Evolutionary conservation across 23 tunicate genomes (phyloP).

Genomic region (Oikopleura vanhoeffeni): DNA sequence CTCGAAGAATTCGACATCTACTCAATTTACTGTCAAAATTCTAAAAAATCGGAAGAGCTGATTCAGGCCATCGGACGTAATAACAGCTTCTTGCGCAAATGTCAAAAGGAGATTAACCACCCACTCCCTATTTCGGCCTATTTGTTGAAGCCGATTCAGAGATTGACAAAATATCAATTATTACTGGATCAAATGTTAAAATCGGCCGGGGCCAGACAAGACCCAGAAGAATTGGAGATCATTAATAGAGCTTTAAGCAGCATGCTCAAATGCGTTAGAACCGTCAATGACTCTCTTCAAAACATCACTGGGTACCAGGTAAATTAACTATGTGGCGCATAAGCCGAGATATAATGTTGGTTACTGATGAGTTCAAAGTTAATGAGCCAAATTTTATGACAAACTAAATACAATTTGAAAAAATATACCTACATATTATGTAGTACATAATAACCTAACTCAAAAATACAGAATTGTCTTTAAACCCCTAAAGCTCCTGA

Average conservation of each 20-base stretch:
- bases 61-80: background rate
- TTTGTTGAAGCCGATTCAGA: constrained; percentile 12
- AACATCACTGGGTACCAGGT: constrained; percentile 12
- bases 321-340: too few species aligned
- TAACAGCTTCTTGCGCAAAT: background rate
- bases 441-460: too few species aligned
- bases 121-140: background rate
- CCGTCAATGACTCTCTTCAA: constrained; percentile 13
- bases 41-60: background rate
- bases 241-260: background rate
- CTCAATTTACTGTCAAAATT: constrained; percentile 1
- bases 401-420: too few species aligned
- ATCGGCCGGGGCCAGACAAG: background rate
- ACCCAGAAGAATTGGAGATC: background rate
- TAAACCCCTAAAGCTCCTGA: too few species aligned
- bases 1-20: constrained; percentile 11
- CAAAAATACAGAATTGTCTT: too few species aligned
- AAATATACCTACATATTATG: too few species aligned
- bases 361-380: too few species aligned
- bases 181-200: constrained; percentile 11
- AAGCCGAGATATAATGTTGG: too few species aligned
- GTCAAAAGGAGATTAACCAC: background rate
- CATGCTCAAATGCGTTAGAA: constrained; percentile 9
- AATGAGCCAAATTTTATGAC: too few species aligned
- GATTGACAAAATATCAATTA: background rate